phyloP scores from a whole-genome alignment of 2,888 invertebrate genomes.

The Clitarchus hookeri region DNA sequence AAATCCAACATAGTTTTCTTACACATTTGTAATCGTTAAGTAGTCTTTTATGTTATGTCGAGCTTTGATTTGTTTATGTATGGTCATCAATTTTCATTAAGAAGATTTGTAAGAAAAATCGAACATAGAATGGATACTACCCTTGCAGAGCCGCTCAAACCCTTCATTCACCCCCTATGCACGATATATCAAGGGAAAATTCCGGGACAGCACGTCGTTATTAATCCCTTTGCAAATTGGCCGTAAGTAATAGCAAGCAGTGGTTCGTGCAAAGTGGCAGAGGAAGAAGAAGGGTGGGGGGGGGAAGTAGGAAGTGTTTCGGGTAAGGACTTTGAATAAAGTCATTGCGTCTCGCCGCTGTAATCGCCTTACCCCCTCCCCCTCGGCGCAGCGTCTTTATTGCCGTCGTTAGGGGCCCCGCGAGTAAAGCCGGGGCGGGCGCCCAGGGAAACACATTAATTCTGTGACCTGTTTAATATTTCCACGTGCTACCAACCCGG shows the following conservation, averaged over 20 bases:
- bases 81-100: too few species aligned
- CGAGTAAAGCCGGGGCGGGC: background rate
- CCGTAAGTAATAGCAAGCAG: background rate
- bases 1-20: too few species aligned
- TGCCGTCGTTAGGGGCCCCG: background rate
- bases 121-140: too few species aligned
- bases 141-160: background rate
- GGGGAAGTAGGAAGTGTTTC: background rate
- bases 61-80: too few species aligned
- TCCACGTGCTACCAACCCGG: background rate
- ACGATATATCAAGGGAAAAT: background rate
- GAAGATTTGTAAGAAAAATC: too few species aligned
- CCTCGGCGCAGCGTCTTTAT: background rate
- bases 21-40: too few species aligned
- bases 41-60: too few species aligned
- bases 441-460: background rate
- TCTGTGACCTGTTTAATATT: constrained; percentile 7
- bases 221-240: constrained; percentile 1
- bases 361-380: background rate
- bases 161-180: background rate
- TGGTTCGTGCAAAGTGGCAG: too few species aligned
- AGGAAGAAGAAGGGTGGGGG: background rate
- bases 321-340: constrained; percentile 4
- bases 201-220: background rate
- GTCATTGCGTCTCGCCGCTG: background rate